Conservation (phyloP, 2,888 invertebrate species). For the Heliconius ethilla region DNA sequence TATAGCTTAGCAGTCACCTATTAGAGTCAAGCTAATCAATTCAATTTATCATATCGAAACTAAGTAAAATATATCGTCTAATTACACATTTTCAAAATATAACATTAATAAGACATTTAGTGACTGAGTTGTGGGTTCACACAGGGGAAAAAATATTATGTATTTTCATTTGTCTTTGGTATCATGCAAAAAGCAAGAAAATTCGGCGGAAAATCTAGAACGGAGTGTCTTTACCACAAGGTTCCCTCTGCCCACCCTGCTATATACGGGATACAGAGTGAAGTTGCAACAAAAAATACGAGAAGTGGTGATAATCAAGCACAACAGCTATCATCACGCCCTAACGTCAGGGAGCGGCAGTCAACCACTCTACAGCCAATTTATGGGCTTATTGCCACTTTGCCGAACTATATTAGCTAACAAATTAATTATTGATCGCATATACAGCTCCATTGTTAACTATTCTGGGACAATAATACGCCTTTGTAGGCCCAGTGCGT, state of each 20-base stretch:
- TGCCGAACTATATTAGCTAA: slow-evolving; percentile 23
- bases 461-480: slow-evolving; percentile 11
- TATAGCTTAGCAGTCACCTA: too few relatives aligned
- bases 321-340: slow-evolving; percentile 3
- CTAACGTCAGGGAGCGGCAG: slow-evolving; percentile 28
- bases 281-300: not conserved
- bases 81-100: too few relatives aligned
- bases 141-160: too few relatives aligned
- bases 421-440: slow-evolving; percentile 31
- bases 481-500: not conserved
- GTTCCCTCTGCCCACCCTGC: not conserved
- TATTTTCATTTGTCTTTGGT: too few relatives aligned
- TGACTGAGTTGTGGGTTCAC: too few relatives aligned
- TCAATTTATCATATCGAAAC: too few relatives aligned
- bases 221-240: not conserved
- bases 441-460: not conserved
- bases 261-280: not conserved
- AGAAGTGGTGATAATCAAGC: not conserved
- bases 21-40: too few relatives aligned
- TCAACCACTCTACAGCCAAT: slow-evolving; percentile 22
- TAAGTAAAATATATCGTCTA: too few relatives aligned
- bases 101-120: too few relatives aligned
- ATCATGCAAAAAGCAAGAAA: not conserved
- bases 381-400: slow-evolving; percentile 33
- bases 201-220: not conserved